Conservation (phyloP, 1,140 invertebrate genomes). For the Drosophila burlai region DNA sequence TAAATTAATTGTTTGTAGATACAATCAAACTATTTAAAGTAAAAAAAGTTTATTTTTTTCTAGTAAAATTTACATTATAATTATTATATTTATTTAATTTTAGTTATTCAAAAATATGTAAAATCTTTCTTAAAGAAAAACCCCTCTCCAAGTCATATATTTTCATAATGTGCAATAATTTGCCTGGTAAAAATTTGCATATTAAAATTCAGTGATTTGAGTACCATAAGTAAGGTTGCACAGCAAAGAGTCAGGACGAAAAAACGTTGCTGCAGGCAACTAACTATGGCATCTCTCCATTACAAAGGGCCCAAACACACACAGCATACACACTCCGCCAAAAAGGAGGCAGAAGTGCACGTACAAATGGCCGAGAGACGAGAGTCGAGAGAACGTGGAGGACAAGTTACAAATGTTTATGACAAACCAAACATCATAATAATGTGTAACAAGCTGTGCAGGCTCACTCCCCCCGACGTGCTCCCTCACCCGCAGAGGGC, state of each 20-base stretch:
- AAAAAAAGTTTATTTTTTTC: background rate
- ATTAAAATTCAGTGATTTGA: conserved; percentile 6
- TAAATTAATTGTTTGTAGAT: too few species aligned
- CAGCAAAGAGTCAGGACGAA: background rate
- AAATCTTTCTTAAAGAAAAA: background rate
- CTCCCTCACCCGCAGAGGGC: conserved; percentile 14
- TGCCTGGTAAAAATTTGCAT: background rate
- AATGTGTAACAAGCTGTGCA: conserved; percentile 77
- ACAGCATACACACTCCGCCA: background rate
- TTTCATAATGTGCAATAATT: background rate
- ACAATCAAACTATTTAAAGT: too few species aligned
- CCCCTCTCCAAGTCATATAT: too few species aligned
- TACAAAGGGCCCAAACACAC: conserved; percentile 35
- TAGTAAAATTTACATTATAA: background rate
- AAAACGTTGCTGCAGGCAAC: conserved; percentile 27
- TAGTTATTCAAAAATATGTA: too few species aligned
- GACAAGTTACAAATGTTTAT: conserved; percentile 82
- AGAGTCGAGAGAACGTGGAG: conserved; percentile 29
- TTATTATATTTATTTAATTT: too few species aligned
- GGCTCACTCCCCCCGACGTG: background rate
- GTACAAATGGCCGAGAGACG: conserved; percentile 36
- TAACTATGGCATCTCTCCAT: conserved; percentile 39
- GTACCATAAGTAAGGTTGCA: conserved; percentile 2
- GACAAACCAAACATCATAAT: conserved; percentile 83
- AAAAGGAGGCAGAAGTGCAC: conserved; percentile 26